phyloP scores from a whole-genome alignment of 2,888 invertebrate genomes.

The Agrotis segetum region DNA sequence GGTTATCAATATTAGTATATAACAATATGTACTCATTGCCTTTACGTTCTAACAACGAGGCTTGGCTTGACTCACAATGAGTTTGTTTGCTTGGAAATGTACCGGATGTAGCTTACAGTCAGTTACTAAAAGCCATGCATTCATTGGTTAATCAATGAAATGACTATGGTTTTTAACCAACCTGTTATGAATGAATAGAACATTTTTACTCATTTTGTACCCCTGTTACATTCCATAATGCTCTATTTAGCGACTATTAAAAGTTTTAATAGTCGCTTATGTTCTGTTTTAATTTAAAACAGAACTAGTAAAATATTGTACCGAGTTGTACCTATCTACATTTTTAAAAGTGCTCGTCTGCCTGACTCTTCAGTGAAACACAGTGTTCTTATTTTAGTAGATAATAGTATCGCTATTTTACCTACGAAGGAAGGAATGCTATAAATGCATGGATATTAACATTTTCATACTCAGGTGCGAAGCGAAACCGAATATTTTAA shows the following conservation, averaged over 20 bases:
- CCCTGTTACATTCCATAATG: too few species aligned
- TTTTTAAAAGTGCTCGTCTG: neutral
- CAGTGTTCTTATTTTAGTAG: neutral
- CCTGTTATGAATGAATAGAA: constrained; percentile 1
- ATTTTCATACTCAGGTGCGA: constrained; percentile 34
- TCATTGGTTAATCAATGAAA: constrained; percentile 14
- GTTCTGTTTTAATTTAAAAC: too few species aligned
- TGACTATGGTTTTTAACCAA: neutral
- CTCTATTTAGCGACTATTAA: too few species aligned
- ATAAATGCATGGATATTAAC: constrained; percentile 14
- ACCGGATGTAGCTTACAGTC: constrained; percentile 40
- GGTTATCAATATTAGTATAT: constrained; percentile 55
- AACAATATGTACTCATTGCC: constrained; percentile 41
- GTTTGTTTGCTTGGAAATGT: constrained; percentile 44
- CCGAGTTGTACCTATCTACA: too few species aligned
- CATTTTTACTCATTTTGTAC: too few species aligned
- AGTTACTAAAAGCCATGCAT: constrained; percentile 20
- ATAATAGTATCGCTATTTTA: constrained; percentile 4
- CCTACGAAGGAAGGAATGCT: neutral
- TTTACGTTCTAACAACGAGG: constrained; percentile 37
- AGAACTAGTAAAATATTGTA: too few species aligned
- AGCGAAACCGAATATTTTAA: constrained; percentile 40
- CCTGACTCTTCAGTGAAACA: neutral
- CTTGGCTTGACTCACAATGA: constrained; percentile 51
- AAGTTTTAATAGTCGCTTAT: too few species aligned